Evolutionary conservation across 2,797 vertebrate genomes (phyloP).

Genomic region (Silurus aristotelis): DNA sequence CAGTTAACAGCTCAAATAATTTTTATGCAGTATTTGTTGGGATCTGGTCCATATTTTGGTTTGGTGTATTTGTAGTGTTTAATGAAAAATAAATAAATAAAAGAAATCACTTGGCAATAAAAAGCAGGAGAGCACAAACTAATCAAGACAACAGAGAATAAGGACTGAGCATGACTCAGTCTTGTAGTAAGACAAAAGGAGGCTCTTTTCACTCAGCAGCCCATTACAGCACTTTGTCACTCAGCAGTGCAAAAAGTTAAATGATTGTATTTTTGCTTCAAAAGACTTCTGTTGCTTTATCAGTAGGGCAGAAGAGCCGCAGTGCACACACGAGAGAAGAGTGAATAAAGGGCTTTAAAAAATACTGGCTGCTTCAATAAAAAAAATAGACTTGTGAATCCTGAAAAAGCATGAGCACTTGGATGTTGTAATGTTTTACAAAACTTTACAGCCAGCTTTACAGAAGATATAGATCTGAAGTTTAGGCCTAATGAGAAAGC

Average conservation of each 20-base stretch:
- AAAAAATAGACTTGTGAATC: no score
- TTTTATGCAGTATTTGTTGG: no score
- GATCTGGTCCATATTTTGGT: no score
- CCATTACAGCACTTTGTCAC: neutral
- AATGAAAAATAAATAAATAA: no score
- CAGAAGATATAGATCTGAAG: neutral
- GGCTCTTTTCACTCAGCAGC: neutral
- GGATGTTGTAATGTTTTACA: no score
- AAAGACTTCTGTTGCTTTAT: neutral
- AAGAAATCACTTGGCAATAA: neutral
- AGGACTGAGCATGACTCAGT: neutral
- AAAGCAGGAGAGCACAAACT: neutral
- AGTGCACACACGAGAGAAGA: neutral
- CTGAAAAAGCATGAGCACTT: neutral
- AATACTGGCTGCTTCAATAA: neutral
- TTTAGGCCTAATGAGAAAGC: neutral
- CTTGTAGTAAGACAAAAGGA: neutral
- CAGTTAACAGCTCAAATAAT: no score
- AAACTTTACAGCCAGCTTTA: neutral
- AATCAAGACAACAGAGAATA: neutral
- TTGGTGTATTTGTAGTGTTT: no score
- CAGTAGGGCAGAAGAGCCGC: neutral
- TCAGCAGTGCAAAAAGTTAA: neutral
- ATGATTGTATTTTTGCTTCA: slow-evolving; percentile 7
- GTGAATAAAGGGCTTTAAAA: neutral